These are phyloP conservation scores for Eupithecia inturbata DNA, from an alignment of 2,888 invertebrate genomes.

Conservation along the genomic window DNA sequence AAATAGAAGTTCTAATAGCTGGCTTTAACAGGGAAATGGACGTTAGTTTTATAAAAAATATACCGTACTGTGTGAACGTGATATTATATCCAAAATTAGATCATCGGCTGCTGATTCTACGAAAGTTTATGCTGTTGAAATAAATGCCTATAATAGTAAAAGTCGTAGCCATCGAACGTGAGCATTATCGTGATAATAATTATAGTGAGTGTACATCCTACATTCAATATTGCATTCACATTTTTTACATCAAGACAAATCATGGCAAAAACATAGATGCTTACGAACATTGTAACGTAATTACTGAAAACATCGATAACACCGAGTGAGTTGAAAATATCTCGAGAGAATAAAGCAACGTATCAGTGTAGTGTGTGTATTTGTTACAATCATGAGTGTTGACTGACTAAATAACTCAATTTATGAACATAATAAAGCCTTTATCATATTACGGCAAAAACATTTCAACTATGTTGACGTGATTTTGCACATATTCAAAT, in stretches of 20 bases:
- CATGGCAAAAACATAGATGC: constrained; percentile 51
- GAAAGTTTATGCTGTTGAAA: constrained; percentile 51
- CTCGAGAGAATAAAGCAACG: constrained; percentile 64
- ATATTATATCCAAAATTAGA: constrained; percentile 54
- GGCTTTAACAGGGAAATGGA: constrained; percentile 84
- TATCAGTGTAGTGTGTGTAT: constrained; percentile 67
- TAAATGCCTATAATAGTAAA: constrained; percentile 54
- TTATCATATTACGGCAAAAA: constrained; percentile 44
- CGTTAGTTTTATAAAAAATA: constrained; percentile 66
- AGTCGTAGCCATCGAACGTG: constrained; percentile 65
- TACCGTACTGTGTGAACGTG: constrained; percentile 58
- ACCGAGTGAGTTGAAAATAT: constrained; percentile 60
- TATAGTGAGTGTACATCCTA: constrained; percentile 50
- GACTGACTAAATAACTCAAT: constrained; percentile 67
- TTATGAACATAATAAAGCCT: constrained; percentile 17
- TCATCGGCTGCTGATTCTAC: constrained; percentile 62
- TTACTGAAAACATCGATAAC: constrained; percentile 61
- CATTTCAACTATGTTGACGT: constrained; percentile 55
- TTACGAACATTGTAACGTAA: constrained; percentile 53
- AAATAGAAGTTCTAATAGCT: constrained; percentile 79
- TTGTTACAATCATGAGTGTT: constrained; percentile 72
- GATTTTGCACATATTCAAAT: constrained; percentile 47
- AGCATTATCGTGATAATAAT: constrained; percentile 59
- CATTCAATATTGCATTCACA: constrained; percentile 56
- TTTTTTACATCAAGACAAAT: constrained; percentile 49